Percentiles rank a stretch among this genome's conserved stretches.
Conservation (phyloP, 2,797 vertebrate species). For the Emydoidea blandingii region DNA sequence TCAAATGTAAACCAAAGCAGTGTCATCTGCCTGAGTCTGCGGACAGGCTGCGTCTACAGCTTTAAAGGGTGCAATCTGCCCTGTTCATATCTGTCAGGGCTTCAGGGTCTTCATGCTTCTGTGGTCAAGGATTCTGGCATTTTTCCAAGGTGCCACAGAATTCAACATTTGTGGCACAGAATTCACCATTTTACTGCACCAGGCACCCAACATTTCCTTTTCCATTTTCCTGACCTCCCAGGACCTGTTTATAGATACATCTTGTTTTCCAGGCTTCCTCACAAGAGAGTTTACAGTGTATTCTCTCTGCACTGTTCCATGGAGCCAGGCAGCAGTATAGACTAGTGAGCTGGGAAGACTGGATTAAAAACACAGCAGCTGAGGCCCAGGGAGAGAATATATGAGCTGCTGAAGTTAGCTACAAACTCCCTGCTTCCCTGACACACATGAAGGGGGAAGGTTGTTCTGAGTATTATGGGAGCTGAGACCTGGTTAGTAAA, state of each 20-base stretch:
- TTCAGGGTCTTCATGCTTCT: neutral
- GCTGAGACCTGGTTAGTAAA: neutral
- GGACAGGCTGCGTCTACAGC: constrained; percentile 22
- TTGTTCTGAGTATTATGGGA: neutral
- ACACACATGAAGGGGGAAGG: too few relatives aligned
- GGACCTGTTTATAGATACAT: neutral
- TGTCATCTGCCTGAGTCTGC: neutral
- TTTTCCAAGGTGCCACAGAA: neutral
- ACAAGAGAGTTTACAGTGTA: neutral
- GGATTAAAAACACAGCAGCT: too few relatives aligned
- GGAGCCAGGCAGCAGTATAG: too few relatives aligned
- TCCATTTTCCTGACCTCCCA: neutral
- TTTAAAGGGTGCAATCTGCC: neutral
- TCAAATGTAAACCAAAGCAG: neutral
- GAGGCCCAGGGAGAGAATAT: too few relatives aligned
- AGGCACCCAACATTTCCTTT: constrained; percentile 24
- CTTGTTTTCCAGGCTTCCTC: constrained; percentile 32
- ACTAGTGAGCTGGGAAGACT: too few relatives aligned
- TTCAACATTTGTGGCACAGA: constrained; percentile 18
- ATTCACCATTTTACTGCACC: neutral
- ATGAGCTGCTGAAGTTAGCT: too few relatives aligned
- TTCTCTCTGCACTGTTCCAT: constrained; percentile 18
- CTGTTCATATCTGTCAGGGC: neutral
- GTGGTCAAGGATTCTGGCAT: neutral
- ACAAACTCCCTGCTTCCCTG: too few relatives aligned